These are phyloP conservation scores for Phenganax subtilis DNA, from an alignment of 92 coral and sea anemone species.

Conservation along the genomic window DNA sequence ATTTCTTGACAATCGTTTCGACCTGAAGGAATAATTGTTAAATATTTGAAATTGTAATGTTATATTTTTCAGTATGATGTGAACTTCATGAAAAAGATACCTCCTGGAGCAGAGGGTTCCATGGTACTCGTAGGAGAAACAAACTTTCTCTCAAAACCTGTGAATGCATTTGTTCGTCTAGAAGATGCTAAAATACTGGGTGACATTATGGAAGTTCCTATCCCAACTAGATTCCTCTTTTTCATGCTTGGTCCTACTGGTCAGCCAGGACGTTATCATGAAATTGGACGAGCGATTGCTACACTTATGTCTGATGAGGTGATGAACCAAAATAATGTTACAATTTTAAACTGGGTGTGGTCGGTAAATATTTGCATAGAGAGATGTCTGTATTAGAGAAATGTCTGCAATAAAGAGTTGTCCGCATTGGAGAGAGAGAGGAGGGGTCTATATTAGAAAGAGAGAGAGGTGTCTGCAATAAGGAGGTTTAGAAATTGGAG, in stretches of 20 bases:
- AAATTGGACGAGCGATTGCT: constrained; percentile 89
- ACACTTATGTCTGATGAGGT: constrained; percentile 98
- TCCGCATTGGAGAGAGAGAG: too few relatives aligned
- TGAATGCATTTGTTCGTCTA: constrained; percentile 87
- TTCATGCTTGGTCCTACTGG: constrained; percentile 92
- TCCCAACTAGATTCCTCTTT: constrained; percentile 82
- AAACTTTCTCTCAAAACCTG: constrained; percentile 77
- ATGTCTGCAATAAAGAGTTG: too few relatives aligned
- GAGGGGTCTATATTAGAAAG: too few relatives aligned
- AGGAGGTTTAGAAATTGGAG: too few relatives aligned
- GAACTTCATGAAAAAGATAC: constrained; percentile 94
- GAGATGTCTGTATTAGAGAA: too few relatives aligned
- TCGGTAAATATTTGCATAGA: too few relatives aligned
- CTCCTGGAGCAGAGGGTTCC: constrained; percentile 84
- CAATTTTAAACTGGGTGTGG: neutral
- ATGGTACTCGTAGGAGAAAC: constrained; percentile 87
- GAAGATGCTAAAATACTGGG: constrained; percentile 73
- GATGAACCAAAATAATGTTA: too few relatives aligned
- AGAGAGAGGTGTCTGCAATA: too few relatives aligned
- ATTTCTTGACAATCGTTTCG: too few relatives aligned
- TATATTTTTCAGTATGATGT: constrained; percentile 48
- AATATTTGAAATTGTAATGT: neutral
- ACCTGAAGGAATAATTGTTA: too few relatives aligned
- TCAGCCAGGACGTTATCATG: constrained; percentile 88
- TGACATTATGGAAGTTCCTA: constrained; percentile 86